Percentiles rank a stretch among this genome's conserved stretches.
These are phyloP conservation scores for Drosophila sechellia DNA, from an alignment of 1,140 invertebrate species.

Conservation along the genomic window DNA sequence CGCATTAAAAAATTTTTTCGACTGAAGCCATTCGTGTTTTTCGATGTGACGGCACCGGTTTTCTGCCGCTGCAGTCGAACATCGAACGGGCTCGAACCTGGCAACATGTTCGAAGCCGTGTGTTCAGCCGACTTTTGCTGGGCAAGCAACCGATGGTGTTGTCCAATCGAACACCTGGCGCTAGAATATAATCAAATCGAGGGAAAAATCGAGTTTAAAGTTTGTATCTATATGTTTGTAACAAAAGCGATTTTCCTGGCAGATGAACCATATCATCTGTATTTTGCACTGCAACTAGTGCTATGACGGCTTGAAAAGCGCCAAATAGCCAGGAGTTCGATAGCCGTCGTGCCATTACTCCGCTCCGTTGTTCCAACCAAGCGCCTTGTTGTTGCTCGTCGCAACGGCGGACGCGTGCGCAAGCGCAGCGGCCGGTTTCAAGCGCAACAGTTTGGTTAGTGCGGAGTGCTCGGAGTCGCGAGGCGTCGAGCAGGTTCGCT, in stretches of 20 bases:
- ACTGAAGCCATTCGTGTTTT: background rate
- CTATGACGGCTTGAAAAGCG: background rate
- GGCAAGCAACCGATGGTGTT: too few species aligned
- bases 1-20: background rate
- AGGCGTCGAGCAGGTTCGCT: slow-evolving; percentile 7
- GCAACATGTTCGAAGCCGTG: background rate
- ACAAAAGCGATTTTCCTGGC: too few species aligned
- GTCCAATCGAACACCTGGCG: too few species aligned
- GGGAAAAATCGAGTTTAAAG: too few species aligned
- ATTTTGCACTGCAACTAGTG: too few species aligned
- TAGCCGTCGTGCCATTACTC: slow-evolving; percentile 10
- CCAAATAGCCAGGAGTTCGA: background rate
- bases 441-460: slow-evolving; percentile 43
- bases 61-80: background rate
- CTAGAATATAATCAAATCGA: too few species aligned
- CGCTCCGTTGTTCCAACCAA: slow-evolving; percentile 20
- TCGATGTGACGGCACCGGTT: background rate
- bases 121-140: too few species aligned
- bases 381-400: slow-evolving; percentile 29
- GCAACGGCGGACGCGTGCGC: slow-evolving; percentile 15
- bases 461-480: background rate
- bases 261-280: too few species aligned
- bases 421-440: slow-evolving; percentile 6
- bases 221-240: too few species aligned
- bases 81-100: background rate